phyloP scores from a whole-genome alignment of 2,888 invertebrate species.

The Nephrotoma guestfalica region DNA sequence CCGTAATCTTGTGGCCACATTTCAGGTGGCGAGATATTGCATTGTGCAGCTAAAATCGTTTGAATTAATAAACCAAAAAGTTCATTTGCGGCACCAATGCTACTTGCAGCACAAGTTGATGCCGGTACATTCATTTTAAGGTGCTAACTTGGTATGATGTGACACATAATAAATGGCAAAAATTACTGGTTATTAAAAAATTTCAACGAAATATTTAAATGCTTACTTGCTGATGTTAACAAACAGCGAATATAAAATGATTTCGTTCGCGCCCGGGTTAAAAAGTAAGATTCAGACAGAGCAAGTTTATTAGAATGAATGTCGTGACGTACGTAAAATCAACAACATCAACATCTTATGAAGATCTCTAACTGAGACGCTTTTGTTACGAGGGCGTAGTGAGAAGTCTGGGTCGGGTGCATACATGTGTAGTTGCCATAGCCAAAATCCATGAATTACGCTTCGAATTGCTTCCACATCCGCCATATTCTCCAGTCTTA shows the following conservation, averaged over 20 bases:
- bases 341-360: too few relatives aligned
- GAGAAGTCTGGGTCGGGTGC: too few relatives aligned
- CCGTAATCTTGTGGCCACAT: constrained; percentile 40
- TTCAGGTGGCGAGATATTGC: constrained; percentile 35
- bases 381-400: too few relatives aligned
- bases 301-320: neutral
- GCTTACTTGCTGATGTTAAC: neutral
- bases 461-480: too few relatives aligned
- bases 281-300: neutral
- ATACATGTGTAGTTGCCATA: too few relatives aligned
- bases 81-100: constrained; percentile 22
- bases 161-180: neutral
- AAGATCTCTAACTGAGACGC: too few relatives aligned
- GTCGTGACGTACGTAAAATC: neutral
- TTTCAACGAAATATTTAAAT: neutral
- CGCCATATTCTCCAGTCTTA: too few relatives aligned
- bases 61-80: constrained; percentile 42
- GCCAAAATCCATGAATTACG: too few relatives aligned
- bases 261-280: neutral
- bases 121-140: neutral
- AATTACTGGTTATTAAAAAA: neutral
- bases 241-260: neutral
- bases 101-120: constrained; percentile 16
- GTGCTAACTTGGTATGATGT: neutral
- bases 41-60: constrained; percentile 42